Evolutionary conservation across 2,797 vertebrate species (phyloP).

Genomic region (Cossypha niveicapilla): DNA sequence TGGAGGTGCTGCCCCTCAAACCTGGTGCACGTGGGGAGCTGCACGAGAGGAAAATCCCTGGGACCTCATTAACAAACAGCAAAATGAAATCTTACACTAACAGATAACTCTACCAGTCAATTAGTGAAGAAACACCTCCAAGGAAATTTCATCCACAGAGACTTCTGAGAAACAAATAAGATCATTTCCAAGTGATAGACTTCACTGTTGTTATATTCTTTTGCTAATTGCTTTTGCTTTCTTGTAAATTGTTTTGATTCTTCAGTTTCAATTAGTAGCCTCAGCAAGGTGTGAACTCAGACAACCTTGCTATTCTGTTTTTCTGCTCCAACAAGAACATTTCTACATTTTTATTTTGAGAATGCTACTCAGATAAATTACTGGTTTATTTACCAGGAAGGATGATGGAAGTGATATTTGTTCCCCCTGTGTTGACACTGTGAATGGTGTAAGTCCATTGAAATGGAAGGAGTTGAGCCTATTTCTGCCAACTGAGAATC

Average conservation of each 20-base stretch:
- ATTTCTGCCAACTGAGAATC: not conserved
- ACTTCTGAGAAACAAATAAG: not conserved
- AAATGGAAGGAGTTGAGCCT: not conserved
- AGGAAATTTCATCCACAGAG: not conserved
- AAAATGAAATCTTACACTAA: not conserved
- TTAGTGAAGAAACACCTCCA: not conserved
- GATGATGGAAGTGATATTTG: not conserved
- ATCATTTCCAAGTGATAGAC: not conserved
- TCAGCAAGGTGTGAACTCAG: conserved; percentile 5
- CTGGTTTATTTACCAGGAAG: not conserved
- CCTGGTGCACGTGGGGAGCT: accelerated
- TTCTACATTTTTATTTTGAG: not conserved
- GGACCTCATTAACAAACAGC: not conserved
- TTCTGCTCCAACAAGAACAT: not conserved
- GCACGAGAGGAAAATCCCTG: not conserved
- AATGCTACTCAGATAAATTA: not conserved
- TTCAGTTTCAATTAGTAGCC: not conserved
- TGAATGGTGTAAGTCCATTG: not conserved
- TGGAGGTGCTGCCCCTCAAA: not conserved
- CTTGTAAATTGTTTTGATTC: not conserved
- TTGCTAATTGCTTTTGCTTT: not conserved
- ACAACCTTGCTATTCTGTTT: not conserved
- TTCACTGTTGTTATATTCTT: not conserved
- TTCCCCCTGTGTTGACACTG: not conserved
- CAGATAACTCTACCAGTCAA: not conserved